Evolutionary conservation across 1,140 invertebrate species (phyloP), one percentile per base, ranked within the genome.

Genomic region (Drosophila equinoxialis): DNA sequence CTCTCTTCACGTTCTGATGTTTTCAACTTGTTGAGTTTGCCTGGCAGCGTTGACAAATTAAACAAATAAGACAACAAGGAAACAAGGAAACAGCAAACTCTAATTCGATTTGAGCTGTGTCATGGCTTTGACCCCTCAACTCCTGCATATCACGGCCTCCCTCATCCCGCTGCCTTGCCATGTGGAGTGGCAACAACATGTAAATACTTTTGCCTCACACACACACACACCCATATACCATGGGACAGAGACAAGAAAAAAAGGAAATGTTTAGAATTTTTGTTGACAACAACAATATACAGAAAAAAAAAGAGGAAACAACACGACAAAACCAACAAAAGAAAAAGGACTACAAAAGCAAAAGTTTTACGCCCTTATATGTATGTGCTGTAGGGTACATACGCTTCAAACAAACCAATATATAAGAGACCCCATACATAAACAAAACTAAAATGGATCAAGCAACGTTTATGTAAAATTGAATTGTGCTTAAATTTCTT

Each of bases 11-110:
- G 13, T 20, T 51, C 30, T 11, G 57, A 2, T 59, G 64, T 37
- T 39, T 71, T 45, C 35, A 23, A 37, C 17, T 58, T 37, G n/a
- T 67, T 48, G 41, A 60, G 57, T 45, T 60, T 39, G 57, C 20
- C 57, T 59, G 57, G 14, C 14, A 59, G 54, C 26, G 30, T 79
- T 82, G 65, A 87, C 79, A 86, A 86, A 87, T 86, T 86, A 86
- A 87, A 87, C 82, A 87, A 87, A 87, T 82, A 87, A 83, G 71
- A 83, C 72, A 87, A 86, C 79, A 82, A 64, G 51, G 65, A 68
- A 81, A 66, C 54, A 70, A 74, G 37, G 65, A 68, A 81, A 66
- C 59, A 74, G 54, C 66, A 67, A 71, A 64, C 69, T 79, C 72
- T 82, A 82, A 86, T 86, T 86, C 83, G 82, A 86, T 86, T 86